phyloP scores from a whole-genome alignment of 2,113 vertebrate species.

The Ciconia maguari region DNA sequence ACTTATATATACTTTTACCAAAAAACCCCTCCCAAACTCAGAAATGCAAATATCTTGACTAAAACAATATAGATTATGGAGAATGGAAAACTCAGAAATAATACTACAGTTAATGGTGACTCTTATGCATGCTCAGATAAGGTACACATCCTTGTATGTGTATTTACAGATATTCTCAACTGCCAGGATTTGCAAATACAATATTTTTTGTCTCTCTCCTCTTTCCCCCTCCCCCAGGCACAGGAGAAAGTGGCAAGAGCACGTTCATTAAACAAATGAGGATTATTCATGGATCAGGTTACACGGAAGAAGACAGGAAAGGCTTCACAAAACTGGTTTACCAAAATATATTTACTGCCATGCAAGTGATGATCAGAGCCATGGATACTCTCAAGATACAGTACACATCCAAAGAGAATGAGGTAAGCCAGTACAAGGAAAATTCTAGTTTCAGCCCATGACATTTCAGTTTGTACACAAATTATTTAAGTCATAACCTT shows the following conservation, averaged over 20 bases:
- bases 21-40: not conserved
- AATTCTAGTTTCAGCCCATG: not conserved
- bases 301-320: slow-evolving; percentile 86
- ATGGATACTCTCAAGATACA: slow-evolving; percentile 81
- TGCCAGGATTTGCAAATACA: not conserved
- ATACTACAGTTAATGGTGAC: not conserved
- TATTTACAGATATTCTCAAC: not conserved
- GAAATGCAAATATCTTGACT: not conserved
- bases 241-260: slow-evolving; percentile 90
- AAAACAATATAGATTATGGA: not conserved
- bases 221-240: slow-evolving; percentile 67
- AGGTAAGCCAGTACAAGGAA: slow-evolving; percentile 69
- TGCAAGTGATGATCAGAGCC: slow-evolving; percentile 87
- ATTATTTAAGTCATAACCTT: not conserved
- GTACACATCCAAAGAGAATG: slow-evolving; percentile 75
- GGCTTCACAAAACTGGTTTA: slow-evolving; percentile 86
- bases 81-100: not conserved
- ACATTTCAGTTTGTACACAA: not conserved
- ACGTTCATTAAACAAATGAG: slow-evolving; percentile 94
- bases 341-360: slow-evolving; percentile 88
- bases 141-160: not conserved
- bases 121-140: not conserved
- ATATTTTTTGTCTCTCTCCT: not conserved
- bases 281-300: slow-evolving; percentile 90
- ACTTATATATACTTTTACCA: not conserved